phyloP scores from a whole-genome alignment of 2,888 invertebrate genomes.

The Sepiola atlantica region DNA sequence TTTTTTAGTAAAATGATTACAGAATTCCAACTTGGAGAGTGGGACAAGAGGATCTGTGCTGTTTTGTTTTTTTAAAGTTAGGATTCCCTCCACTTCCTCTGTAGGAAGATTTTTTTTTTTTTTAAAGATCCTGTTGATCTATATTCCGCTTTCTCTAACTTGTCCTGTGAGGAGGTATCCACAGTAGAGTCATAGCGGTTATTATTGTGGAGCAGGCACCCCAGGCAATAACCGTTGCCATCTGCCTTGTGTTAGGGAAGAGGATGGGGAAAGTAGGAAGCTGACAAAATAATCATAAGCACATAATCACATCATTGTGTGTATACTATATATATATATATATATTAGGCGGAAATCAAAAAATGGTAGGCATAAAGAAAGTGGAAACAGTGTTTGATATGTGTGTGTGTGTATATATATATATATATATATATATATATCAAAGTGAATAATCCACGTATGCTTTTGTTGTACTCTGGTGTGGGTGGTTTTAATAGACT shows the following conservation, averaged over 20 bases:
- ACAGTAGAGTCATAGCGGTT: background rate
- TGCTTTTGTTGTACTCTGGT: too few species aligned
- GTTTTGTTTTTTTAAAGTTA: background rate
- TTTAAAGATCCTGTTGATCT: background rate
- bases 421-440: too few species aligned
- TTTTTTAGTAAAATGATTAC: background rate
- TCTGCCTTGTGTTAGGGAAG: background rate
- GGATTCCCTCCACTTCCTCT: background rate
- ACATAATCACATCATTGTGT: constrained; percentile 9
- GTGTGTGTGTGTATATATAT: too few species aligned
- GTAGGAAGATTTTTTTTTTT: background rate
- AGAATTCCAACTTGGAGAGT: background rate
- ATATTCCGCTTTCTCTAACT: background rate
- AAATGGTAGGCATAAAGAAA: background rate
- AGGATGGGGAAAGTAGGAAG: background rate
- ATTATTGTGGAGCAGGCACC: background rate
- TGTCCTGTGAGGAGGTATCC: background rate
- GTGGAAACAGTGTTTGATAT: background rate
- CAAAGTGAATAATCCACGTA: too few species aligned
- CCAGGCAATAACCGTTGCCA: background rate
- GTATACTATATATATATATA: background rate
- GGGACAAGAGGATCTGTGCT: background rate
- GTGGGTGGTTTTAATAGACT: too few species aligned
- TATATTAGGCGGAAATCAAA: background rate
- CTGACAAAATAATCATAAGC: constrained; percentile 6